Percentiles rank a stretch among this genome's conserved stretches.
Evolutionary conservation across 2,797 vertebrate species (phyloP).

Genomic region (Pangasius mekongensis): DNA sequence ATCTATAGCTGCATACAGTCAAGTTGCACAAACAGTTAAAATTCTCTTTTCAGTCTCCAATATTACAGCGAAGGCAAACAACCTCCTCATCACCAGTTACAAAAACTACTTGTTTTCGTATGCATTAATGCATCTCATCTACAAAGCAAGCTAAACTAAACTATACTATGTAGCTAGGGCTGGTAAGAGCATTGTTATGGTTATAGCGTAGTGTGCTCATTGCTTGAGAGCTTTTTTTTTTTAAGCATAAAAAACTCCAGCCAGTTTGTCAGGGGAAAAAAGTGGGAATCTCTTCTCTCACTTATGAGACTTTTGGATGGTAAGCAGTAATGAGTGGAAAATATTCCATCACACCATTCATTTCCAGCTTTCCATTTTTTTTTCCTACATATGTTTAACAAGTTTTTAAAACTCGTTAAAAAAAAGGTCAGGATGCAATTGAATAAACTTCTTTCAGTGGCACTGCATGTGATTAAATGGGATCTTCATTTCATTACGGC

Average conservation of each 20-base stretch:
- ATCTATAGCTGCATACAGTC: background rate
- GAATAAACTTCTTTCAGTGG: background rate
- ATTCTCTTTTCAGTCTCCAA: background rate
- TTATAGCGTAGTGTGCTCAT: background rate
- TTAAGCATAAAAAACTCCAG: background rate
- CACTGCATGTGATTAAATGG: constrained; percentile 2
- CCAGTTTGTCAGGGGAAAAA: background rate
- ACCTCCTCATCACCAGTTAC: background rate
- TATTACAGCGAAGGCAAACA: background rate
- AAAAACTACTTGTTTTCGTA: background rate
- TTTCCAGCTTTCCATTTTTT: background rate
- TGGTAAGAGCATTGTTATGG: background rate
- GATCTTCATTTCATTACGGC: background rate
- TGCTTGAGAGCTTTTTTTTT: too few species aligned
- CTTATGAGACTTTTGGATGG: background rate
- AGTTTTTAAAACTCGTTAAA: background rate
- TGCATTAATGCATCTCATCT: background rate
- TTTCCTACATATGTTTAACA: background rate
- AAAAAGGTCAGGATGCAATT: background rate
- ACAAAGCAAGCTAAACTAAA: background rate
- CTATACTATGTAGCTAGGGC: background rate
- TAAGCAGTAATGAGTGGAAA: background rate
- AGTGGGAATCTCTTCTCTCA: background rate
- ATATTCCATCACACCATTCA: background rate
- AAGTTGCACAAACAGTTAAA: background rate